phyloP scores from a whole-genome alignment of 2,113 vertebrate species.

The Peromyscus leucopus region DNA sequence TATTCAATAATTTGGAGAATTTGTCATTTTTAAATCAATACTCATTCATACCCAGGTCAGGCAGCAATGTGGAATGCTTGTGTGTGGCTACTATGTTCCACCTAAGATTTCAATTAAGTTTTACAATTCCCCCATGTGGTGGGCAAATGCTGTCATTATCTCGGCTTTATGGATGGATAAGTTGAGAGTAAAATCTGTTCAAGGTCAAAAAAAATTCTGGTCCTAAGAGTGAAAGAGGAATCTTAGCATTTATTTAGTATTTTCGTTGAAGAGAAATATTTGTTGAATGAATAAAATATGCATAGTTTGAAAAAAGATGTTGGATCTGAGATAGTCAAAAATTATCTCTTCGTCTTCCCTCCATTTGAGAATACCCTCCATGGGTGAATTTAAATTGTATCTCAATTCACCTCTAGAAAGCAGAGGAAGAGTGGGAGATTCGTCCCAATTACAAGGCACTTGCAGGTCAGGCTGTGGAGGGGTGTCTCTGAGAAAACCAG shows the following conservation, averaged over 20 bases:
- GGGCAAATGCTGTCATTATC: constrained; percentile 73
- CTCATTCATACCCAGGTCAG: constrained; percentile 76
- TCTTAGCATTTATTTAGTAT: constrained; percentile 55
- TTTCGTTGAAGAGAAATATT: constrained; percentile 59
- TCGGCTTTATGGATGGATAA: constrained; percentile 71
- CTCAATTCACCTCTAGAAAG: background rate
- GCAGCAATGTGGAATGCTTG: constrained; percentile 60
- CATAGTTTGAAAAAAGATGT: constrained; percentile 28
- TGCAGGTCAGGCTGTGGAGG: background rate
- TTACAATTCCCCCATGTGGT: constrained; percentile 71
- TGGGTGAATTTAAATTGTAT: constrained; percentile 18
- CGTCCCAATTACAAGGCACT: rapidly evolving
- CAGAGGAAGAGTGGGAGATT: background rate
- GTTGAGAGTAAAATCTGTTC: constrained; percentile 72
- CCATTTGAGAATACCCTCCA: constrained; percentile 40
- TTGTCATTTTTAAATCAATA: constrained; percentile 78
- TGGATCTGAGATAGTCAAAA: constrained; percentile 42
- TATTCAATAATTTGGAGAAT: constrained; percentile 70
- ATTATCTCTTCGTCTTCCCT: background rate
- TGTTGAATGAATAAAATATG: constrained; percentile 66
- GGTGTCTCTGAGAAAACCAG: background rate
- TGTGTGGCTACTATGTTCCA: constrained; percentile 67
- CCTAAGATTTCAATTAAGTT: constrained; percentile 78
- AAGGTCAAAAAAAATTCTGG: constrained; percentile 75
- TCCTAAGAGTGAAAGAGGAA: constrained; percentile 43